phyloP scores from a whole-genome alignment of 2,888 invertebrate genomes.

The Mythimna vitellina region DNA sequence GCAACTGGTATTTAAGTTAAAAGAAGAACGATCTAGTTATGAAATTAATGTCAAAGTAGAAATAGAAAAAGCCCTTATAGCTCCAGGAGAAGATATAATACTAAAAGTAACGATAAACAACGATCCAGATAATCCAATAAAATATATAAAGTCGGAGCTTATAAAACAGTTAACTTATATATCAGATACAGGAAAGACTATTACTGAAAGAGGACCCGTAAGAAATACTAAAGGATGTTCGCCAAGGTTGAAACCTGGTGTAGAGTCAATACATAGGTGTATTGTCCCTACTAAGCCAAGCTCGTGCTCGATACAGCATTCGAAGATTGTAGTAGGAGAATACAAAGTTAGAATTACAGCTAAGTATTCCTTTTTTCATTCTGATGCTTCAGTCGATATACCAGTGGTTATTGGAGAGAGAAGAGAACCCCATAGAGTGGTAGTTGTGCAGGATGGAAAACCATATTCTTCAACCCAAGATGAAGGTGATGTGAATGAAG shows the following conservation, averaged over 20 bases:
- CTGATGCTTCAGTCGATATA: conserved; percentile 8
- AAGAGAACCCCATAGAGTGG: neutral
- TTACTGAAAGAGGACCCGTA: conserved; percentile 4
- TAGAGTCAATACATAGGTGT: conserved; percentile 1
- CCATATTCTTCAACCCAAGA: neutral
- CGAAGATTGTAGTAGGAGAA: conserved; percentile 7
- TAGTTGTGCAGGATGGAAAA: neutral
- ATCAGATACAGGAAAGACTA: conserved; percentile 1
- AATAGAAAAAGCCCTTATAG: conserved; percentile 1
- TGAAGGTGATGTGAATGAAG: neutral
- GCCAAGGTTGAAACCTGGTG: neutral
- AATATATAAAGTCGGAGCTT: conserved; percentile 5
- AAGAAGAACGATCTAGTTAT: neutral
- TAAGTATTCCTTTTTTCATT: neutral
- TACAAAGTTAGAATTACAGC: conserved; percentile 23
- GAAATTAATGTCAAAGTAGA: neutral
- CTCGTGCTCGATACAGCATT: conserved; percentile 11
- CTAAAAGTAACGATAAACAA: conserved; percentile 1
- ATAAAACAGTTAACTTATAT: conserved; percentile 8
- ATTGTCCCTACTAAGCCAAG: conserved; percentile 4
- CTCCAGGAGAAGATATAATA: conserved; percentile 14
- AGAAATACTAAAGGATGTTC: conserved; percentile 6
- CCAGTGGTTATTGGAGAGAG: conserved; percentile 16
- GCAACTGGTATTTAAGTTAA: neutral
- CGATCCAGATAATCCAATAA: conserved; percentile 9